phyloP scores from a whole-genome alignment of 92 coral and sea anemone genomes.

The Hydrozoanthus gracilis region DNA sequence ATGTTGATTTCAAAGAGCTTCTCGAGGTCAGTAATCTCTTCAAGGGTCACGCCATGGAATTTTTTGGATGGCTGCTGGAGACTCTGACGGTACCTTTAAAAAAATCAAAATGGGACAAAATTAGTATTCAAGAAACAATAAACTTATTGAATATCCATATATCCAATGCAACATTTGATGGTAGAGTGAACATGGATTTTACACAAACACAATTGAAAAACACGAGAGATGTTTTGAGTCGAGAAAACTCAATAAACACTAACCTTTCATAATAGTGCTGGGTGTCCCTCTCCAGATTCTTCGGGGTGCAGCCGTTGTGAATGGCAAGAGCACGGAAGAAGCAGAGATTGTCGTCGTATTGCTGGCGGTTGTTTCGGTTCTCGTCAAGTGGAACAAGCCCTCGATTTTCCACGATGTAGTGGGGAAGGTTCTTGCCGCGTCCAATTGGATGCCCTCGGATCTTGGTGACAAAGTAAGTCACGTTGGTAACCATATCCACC shows the following conservation, averaged over 20 bases:
- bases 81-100: background rate
- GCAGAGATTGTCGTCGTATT: slow-evolving; percentile 57
- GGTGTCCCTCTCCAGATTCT: slow-evolving; percentile 60
- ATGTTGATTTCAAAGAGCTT: slow-evolving; percentile 57
- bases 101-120: background rate
- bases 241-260: background rate
- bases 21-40: slow-evolving; percentile 55
- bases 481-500: background rate
- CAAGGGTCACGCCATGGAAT: slow-evolving; percentile 53
- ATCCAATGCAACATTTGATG: slow-evolving; percentile 13
- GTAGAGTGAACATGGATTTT: slow-evolving; percentile 8
- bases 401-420: slow-evolving; percentile 31
- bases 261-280: slow-evolving; percentile 40
- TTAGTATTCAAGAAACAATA: background rate
- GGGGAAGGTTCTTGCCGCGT: slow-evolving; percentile 1
- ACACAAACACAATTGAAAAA: background rate
- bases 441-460: slow-evolving; percentile 4
- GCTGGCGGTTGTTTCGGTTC: background rate
- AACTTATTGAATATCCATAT: background rate
- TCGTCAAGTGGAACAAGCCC: slow-evolving; percentile 10
- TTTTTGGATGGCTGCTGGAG: background rate
- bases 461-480: slow-evolving; percentile 46
- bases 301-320: slow-evolving; percentile 47
- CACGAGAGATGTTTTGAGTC: background rate
- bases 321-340: slow-evolving; percentile 63